Conservation (phyloP, 2,113 vertebrate species). For the Dicaeum eximium region DNA sequence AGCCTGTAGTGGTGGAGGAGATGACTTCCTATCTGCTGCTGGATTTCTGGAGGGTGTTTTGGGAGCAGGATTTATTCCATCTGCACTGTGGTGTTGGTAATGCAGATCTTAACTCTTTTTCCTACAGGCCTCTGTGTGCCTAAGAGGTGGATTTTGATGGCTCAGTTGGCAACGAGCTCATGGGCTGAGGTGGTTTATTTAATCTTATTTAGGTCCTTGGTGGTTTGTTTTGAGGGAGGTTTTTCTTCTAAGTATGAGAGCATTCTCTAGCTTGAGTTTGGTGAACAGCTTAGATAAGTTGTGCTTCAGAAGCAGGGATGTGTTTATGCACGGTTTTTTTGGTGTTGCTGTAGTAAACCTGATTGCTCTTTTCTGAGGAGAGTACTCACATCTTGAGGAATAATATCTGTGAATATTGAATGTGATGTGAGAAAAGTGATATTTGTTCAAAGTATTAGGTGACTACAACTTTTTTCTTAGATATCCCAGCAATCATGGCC, state of each 20-base stretch:
- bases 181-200: not conserved
- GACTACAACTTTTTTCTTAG: not conserved
- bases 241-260: not conserved
- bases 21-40: not conserved
- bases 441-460: not conserved
- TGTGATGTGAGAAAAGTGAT: too few species aligned
- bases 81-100: not conserved
- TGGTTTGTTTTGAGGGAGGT: not conserved
- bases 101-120: not conserved
- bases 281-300: fast-evolving
- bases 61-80: not conserved
- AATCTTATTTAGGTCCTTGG: not conserved
- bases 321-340: too few species aligned
- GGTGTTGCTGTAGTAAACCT: not conserved
- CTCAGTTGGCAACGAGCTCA: not conserved
- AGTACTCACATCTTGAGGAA: not conserved
- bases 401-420: fast-evolving
- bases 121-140: not conserved
- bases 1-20: too few species aligned
- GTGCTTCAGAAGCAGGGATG: not conserved
- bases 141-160: not conserved
- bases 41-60: not conserved
- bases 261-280: not conserved
- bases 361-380: not conserved
- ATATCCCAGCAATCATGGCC: fast-evolving